Base-by-base conservation (phyloP, 2,797 vertebrate genomes). In the Fistularia tabacaria region DNA sequence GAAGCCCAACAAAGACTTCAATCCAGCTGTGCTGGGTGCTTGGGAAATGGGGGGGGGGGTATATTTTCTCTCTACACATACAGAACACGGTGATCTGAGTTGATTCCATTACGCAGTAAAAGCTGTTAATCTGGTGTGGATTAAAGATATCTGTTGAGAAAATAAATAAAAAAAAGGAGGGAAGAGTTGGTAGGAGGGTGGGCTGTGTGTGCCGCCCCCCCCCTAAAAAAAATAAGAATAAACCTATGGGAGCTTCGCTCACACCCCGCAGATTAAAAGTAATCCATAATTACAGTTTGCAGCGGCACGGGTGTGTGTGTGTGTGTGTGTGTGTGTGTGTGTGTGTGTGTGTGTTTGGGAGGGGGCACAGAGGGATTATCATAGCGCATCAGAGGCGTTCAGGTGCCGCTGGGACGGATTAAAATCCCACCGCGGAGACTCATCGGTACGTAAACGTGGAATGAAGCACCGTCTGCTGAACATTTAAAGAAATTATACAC, bases 211-310 rank as follows among this genome's bases (percentile, higher is more conserved):
- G 42, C 46, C 10, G 48, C 46, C 14, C 50, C 36, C 45, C 54
- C 38, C 8, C 9, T 9, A 6, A 38, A 14, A 1, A 14, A 1
- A 7, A 25, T 25, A 25, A 25, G 25, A 59, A 41, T 64, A 61
- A 68, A 68, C 48, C 52, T 59, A 49, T 66, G 36, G 54, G 46
- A 62, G 37, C 25, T 15, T 13, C 51, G 13, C 14, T 71, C 56
- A 76, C 73, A 75, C 69, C 49, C 62, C 42, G 36, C 59, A 81
- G 80, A 82, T 76, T 82, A 81, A 69, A 52, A 38, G 62, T 59
- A 64, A 68, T 9, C 66, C 69, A 76, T 51, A 75, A 80, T 67
- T 64, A 60, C 61, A 13, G 25, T 25, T 25, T 25, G 25, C 25
- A 25, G 2, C 5, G 25, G 5, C 5, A 25, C 25, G 5, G 5